Base-by-base conservation (phyloP, 2,888 invertebrate genomes). In the Ectobius pallidus region DNA sequence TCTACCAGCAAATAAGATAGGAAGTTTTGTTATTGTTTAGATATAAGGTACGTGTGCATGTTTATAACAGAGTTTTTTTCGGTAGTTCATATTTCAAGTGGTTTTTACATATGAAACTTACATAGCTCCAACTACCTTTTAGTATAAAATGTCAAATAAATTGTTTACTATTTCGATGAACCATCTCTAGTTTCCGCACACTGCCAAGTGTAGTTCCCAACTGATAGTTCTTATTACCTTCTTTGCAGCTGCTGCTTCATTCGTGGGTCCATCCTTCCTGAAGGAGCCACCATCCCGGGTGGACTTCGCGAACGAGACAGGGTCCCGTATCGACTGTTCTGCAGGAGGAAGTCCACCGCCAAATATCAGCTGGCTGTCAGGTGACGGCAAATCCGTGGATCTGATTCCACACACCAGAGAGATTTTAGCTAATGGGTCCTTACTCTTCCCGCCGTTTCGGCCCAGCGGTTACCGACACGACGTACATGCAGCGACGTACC, bases 381-480 rank as follows among this genome's bases (percentile, higher is more conserved):
- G 74, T n/a, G 78, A 79, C 73, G 79, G 79, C 11, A 77, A 76
- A 34, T 76, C 78, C 7, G 75, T 78, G 58, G 72, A 70, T 22
- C 76, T 77, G 62, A 76, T 79, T 7, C 77, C 78, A 7, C 75
- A 78, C 14, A 77, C 78, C n/a, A 75, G 79, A 4, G 77, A 78
- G 65, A 73, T 77, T 14, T 76, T 76, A 22, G 71, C 77, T 46
- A 79, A 80, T 73, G 78, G 78, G 39, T 77, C 79, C 42, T 75
- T 80, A 46, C 74, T 78, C 20, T 79, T 80, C 75, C 76, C 77
- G 18, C 79, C 80, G 16, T 80, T 80, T 73, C 76, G 76, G 18
- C 77, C 79, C 30, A 78, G 79, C 63, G 76, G 78, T 58, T 80
- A 79, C 73, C 76, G 80, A n/a, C 80, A 79, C 20, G 80, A 80